Percentiles rank a stretch among this genome's conserved stretches.
phyloP scores from a whole-genome alignment of 2,888 invertebrate species.

The Drosophila meridionalis region DNA sequence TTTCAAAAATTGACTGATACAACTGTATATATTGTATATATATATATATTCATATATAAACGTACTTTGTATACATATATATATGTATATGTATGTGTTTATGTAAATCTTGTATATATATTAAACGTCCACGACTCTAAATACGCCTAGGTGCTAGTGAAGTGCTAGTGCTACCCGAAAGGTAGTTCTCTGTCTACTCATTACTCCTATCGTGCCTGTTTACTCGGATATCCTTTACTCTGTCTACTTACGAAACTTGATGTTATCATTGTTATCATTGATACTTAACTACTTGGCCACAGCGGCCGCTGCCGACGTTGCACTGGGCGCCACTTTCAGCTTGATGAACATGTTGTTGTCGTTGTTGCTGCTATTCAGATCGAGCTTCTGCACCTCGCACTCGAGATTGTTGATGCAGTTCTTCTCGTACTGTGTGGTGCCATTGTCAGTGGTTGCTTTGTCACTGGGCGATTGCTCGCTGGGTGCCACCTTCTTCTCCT shows the following conservation, averaged over 20 bases:
- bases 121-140: constrained; percentile 63
- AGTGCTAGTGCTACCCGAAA: constrained; percentile 56
- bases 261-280: constrained; percentile 26
- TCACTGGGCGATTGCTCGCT: constrained; percentile 62
- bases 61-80: constrained; percentile 42
- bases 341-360: constrained; percentile 83
- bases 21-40: constrained; percentile 58
- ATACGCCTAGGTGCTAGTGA: constrained; percentile 63
- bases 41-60: constrained; percentile 44
- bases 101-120: constrained; percentile 66
- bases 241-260: constrained; percentile 55
- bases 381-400: constrained; percentile 83
- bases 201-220: constrained; percentile 28
- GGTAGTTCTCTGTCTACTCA: constrained; percentile 47
- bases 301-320: constrained; percentile 71
- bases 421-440: constrained; percentile 81
- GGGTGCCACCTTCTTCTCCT: constrained; percentile 82
- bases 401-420: constrained; percentile 84
- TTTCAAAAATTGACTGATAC: constrained; percentile 76
- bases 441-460: constrained; percentile 54
- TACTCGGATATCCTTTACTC: constrained; percentile 17
- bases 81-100: constrained; percentile 44
- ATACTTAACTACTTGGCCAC: constrained; percentile 61
- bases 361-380: constrained; percentile 80
- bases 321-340: constrained; percentile 81